Evolutionary conservation across 2,113 vertebrate genomes (phyloP).

Genomic region (Murina feae): DNA sequence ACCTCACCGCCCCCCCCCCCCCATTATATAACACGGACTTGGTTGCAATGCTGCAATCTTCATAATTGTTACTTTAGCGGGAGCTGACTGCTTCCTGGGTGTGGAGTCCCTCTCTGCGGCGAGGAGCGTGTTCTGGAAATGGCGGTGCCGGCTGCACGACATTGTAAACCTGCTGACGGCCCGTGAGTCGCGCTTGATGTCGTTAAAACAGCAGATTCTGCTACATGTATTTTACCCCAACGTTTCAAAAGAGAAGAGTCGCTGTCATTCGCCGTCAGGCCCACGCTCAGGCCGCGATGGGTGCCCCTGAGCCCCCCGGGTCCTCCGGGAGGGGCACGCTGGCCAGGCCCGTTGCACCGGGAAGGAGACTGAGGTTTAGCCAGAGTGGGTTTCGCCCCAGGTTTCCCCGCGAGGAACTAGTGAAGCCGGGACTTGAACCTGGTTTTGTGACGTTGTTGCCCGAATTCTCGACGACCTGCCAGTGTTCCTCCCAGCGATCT

Average conservation of each 20-base stretch:
- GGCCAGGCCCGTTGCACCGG: fast-evolving
- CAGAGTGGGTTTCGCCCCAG: fast-evolving
- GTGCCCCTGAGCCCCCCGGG: neutral
- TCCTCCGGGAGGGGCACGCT: neutral
- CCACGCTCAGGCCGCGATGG: fast-evolving
- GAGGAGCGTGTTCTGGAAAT: neutral
- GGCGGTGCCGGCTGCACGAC: neutral
- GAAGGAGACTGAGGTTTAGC: neutral
- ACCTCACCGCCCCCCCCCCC: neutral
- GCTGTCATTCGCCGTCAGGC: neutral
- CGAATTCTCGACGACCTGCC: neutral
- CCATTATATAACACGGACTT: neutral
- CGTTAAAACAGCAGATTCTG: neutral
- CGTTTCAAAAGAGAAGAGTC: neutral
- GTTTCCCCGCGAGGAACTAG: neutral
- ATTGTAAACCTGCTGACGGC: fast-evolving
- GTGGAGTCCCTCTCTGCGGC: neutral
- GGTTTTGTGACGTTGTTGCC: fast-evolving
- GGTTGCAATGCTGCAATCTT: neutral
- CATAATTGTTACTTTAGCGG: neutral
- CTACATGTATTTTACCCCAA: neutral
- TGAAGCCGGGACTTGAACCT: neutral
- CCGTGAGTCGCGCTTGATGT: neutral
- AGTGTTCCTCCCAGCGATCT: neutral
- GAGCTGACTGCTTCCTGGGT: neutral